A percentile compares a stretch with the other conserved stretches of the same genome.
These are phyloP conservation scores for Hydrocynus forskahlii DNA, from an alignment of 2,797 vertebrate genomes.

Conservation along the genomic window DNA sequence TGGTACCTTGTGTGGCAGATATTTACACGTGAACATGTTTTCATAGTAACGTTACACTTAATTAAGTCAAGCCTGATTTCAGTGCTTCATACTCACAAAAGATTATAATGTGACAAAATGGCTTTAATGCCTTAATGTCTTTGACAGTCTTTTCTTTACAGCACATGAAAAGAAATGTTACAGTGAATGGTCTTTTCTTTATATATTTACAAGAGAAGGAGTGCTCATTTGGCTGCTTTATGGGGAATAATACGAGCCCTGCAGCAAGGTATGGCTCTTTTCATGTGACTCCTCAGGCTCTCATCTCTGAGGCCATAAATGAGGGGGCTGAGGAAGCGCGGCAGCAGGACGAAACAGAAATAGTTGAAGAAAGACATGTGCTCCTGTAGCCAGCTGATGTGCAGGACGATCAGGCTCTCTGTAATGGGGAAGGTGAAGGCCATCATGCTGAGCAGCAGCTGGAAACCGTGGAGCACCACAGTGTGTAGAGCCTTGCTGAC, in stretches of 20 bases:
- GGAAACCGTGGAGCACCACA: conserved; percentile 78
- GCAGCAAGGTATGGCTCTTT: conserved; percentile 58
- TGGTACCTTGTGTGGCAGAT: background rate
- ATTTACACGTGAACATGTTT: background rate
- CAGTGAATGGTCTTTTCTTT: background rate
- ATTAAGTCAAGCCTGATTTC: background rate
- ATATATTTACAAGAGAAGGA: background rate
- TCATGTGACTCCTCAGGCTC: conserved; percentile 63
- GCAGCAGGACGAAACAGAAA: conserved; percentile 74
- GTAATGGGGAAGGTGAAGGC: conserved; percentile 72
- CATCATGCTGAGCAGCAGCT: conserved; percentile 76
- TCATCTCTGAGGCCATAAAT: conserved; percentile 78
- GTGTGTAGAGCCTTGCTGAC: conserved; percentile 77
- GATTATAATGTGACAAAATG: background rate
- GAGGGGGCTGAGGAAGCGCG: conserved; percentile 77
- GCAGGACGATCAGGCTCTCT: conserved; percentile 59
- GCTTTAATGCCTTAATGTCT: background rate
- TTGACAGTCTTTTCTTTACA: background rate
- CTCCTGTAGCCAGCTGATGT: conserved; percentile 57
- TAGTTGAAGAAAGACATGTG: conserved; percentile 72
- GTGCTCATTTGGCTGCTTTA: conserved; percentile 31
- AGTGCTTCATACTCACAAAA: background rate
- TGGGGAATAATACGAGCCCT: conserved; percentile 1
- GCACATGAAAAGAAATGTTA: background rate
- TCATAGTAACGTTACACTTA: background rate